Conservation (phyloP, 2,888 invertebrate species). For the Tetragnatha montana region DNA sequence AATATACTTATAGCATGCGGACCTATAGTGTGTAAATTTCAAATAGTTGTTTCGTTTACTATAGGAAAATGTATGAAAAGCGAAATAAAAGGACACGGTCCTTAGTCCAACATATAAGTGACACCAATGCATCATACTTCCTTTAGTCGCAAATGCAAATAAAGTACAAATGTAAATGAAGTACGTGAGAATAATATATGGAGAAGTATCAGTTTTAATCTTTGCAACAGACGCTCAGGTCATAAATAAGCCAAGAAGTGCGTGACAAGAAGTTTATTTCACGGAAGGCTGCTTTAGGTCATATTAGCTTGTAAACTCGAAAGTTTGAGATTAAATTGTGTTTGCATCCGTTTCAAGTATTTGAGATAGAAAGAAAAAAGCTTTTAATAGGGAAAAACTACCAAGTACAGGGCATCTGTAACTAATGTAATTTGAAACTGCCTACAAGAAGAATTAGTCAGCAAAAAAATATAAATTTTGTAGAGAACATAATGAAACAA, state of each 20-base stretch:
- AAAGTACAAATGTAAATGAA: slow-evolving; percentile 45
- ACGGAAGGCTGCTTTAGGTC: slow-evolving; percentile 30
- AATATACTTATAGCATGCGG: neutral
- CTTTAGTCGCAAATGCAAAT: neutral
- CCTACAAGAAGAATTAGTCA: too few species aligned
- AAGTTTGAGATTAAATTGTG: slow-evolving; percentile 24
- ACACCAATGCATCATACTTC: slow-evolving; percentile 17
- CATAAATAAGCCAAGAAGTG: slow-evolving; percentile 15
- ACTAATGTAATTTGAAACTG: too few species aligned
- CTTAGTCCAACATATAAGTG: slow-evolving; percentile 11
- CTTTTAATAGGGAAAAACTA: neutral
- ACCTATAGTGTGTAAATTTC: neutral
- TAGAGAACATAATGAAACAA: too few species aligned
- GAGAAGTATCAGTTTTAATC: slow-evolving; percentile 40
- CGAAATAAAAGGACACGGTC: neutral
- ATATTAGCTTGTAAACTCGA: slow-evolving; percentile 32
- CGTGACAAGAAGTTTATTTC: slow-evolving; percentile 29
- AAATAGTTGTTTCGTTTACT: neutral
- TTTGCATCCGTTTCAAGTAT: neutral
- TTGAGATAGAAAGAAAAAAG: neutral
- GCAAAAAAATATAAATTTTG: too few species aligned
- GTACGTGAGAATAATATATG: slow-evolving; percentile 63
- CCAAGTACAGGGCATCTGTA: too few species aligned
- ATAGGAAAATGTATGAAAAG: neutral
- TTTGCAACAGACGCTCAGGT: slow-evolving; percentile 7